Percentiles rank a stretch among this genome's conserved stretches.
These are phyloP conservation scores for Labroides dimidiatus DNA, from an alignment of 2,797 vertebrate genomes.

Conservation along the genomic window DNA sequence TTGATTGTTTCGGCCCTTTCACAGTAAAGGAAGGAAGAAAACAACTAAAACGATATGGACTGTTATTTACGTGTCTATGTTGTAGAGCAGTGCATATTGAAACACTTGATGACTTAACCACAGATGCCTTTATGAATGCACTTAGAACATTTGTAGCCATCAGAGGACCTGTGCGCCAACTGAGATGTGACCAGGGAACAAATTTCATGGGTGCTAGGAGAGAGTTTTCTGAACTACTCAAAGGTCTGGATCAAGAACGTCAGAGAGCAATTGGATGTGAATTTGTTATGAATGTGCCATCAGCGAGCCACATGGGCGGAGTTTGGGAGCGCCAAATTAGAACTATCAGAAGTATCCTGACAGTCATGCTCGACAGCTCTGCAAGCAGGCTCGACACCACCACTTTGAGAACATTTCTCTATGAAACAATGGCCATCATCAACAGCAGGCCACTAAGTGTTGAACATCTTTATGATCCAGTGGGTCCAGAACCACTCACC, in stretches of 20 bases:
- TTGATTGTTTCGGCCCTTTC: conserved; percentile 21
- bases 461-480: background rate
- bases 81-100: conserved; percentile 11
- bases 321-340: conserved; percentile 10
- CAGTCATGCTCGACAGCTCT: conserved; percentile 11
- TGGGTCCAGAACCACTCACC: background rate
- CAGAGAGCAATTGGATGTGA: background rate
- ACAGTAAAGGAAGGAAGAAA: conserved; percentile 15
- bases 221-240: conserved; percentile 2
- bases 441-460: conserved; percentile 10
- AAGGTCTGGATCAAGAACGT: conserved; percentile 9
- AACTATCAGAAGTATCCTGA: conserved; percentile 10
- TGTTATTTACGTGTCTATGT: conserved; percentile 3
- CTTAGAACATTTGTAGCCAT: conserved; percentile 3
- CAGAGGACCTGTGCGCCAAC: conserved; percentile 1
- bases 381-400: conserved; percentile 12
- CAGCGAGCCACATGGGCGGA: background rate
- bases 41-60: background rate
- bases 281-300: background rate
- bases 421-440: conserved; percentile 28
- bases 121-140: conserved; percentile 16
- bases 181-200: conserved; percentile 7
- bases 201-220: conserved; percentile 17
- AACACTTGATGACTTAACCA: background rate
- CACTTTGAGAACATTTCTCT: background rate